These are phyloP conservation scores for Oxyura jamaicensis DNA, from an alignment of 2,113 vertebrate genomes.

Conservation along the genomic window DNA sequence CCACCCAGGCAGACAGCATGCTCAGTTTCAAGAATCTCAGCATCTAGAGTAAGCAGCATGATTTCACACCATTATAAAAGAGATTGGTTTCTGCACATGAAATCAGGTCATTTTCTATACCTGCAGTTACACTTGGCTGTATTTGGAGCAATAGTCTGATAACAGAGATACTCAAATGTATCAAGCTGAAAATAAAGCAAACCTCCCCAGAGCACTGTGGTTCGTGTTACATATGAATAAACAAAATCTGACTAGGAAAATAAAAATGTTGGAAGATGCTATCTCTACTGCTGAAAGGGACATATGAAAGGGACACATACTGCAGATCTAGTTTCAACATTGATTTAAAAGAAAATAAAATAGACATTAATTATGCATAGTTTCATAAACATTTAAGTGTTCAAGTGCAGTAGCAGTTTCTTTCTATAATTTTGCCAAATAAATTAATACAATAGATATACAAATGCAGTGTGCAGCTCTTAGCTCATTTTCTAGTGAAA, in stretches of 20 bases:
- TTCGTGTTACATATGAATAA: neutral
- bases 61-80: neutral
- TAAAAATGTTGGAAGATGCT: neutral
- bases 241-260: neutral
- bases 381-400: neutral
- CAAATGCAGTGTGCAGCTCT: neutral
- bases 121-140: neutral
- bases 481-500: neutral
- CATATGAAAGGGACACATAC: neutral
- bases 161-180: neutral
- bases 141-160: neutral
- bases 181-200: neutral
- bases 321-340: neutral
- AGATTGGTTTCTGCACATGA: neutral
- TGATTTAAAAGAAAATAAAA: neutral
- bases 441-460: neutral
- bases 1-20: neutral
- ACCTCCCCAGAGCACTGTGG: neutral
- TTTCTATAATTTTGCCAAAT: neutral
- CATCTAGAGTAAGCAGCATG: neutral
- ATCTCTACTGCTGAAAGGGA: neutral
- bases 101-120: neutral
- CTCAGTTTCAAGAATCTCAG: neutral
- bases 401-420: neutral
- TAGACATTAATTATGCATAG: neutral